phyloP scores from a whole-genome alignment of 2,888 invertebrate species.

The Diaphora mendica region DNA sequence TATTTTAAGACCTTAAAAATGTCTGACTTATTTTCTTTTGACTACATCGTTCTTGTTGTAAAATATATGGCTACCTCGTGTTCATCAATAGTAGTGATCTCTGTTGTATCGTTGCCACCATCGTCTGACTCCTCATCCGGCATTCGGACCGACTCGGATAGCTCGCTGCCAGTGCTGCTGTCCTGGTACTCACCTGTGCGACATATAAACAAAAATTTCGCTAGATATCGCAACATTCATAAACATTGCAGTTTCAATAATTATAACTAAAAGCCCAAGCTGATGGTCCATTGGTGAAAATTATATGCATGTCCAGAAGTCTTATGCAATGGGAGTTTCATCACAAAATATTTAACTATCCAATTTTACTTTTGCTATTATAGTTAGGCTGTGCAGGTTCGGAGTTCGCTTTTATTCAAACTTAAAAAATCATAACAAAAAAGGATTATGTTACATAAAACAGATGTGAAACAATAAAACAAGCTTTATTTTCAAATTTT shows the following conservation, averaged over 20 bases:
- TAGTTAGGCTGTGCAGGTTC: not conserved
- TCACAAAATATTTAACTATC: not conserved
- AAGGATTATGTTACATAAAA: not conserved
- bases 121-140: constrained; percentile 82
- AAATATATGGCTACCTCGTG: constrained; percentile 44
- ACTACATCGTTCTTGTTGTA: not conserved
- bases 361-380: not conserved
- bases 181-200: constrained; percentile 81
- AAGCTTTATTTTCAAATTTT: not conserved
- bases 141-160: constrained; percentile 73
- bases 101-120: constrained; percentile 60
- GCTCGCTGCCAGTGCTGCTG: constrained; percentile 84
- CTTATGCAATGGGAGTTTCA: not conserved
- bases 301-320: not conserved
- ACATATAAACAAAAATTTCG: not conserved
- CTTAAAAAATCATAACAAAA: not conserved
- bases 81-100: constrained; percentile 46
- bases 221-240: too few relatives aligned
- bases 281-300: not conserved
- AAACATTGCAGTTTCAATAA: not conserved
- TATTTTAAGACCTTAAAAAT: not conserved
- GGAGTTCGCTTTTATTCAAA: not conserved
- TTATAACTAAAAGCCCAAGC: not conserved
- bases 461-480: not conserved
- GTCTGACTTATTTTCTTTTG: not conserved